Evolutionary conservation across 2,113 vertebrate species (phyloP).

Genomic region (Tichodroma muraria): DNA sequence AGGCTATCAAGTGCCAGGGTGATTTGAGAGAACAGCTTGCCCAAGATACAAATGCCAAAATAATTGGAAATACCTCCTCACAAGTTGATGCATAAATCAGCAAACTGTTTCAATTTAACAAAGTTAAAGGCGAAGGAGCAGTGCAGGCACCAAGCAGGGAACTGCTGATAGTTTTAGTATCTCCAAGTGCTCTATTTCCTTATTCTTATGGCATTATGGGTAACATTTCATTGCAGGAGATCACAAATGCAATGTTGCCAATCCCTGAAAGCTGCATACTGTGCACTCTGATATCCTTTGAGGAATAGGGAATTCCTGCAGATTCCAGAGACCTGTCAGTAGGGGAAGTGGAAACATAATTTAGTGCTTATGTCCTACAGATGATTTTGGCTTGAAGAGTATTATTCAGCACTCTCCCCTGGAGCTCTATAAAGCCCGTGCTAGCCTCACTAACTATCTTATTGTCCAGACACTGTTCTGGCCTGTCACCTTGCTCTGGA

Average conservation of each 20-base stretch:
- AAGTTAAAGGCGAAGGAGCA: slow-evolving; percentile 13
- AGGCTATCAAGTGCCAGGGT: slow-evolving; percentile 70
- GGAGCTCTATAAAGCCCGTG: slow-evolving; percentile 41
- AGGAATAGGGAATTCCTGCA: slow-evolving; percentile 39
- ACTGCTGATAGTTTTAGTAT: neutral
- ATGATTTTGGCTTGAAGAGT: slow-evolving; percentile 40
- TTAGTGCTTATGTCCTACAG: slow-evolving; percentile 55
- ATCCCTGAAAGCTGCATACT: slow-evolving; percentile 40
- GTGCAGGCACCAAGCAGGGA: neutral
- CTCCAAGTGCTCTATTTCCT: neutral
- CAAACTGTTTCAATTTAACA: slow-evolving; percentile 66
- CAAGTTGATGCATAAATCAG: slow-evolving; percentile 60
- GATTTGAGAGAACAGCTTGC: slow-evolving; percentile 77
- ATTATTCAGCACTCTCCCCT: slow-evolving; percentile 36
- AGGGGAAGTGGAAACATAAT: slow-evolving; percentile 51
- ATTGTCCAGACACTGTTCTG: slow-evolving; percentile 60
- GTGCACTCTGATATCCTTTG: slow-evolving; percentile 16
- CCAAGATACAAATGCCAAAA: slow-evolving; percentile 72
- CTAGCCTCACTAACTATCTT: slow-evolving; percentile 52
- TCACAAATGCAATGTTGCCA: neutral
- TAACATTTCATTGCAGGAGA: slow-evolving; percentile 25
- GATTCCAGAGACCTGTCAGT: slow-evolving; percentile 50
- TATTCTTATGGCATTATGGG: slow-evolving; percentile 9
- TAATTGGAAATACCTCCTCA: slow-evolving; percentile 71
- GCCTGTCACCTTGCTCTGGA: slow-evolving; percentile 52